Conservation (phyloP, 2,113 vertebrate species). For the Rhea pennata region DNA sequence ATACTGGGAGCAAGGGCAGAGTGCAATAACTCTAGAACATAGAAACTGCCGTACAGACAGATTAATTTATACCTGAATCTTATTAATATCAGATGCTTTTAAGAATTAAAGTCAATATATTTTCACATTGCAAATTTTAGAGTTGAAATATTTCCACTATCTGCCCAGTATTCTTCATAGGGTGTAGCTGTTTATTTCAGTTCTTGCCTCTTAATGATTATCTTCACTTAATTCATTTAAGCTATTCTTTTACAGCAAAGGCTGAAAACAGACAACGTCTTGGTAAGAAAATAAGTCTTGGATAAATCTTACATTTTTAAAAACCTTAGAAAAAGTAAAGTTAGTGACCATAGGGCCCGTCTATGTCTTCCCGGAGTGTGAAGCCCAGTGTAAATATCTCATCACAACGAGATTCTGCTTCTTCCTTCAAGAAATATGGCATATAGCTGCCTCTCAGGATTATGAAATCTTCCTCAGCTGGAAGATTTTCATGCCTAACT, state of each 20-base stretch:
- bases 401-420: neutral
- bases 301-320: neutral
- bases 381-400: neutral
- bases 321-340: neutral
- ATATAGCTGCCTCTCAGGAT: no score
- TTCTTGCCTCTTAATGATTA: neutral
- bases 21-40: neutral
- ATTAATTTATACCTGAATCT: neutral
- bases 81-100: neutral
- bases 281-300: neutral
- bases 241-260: neutral
- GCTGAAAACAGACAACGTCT: rapidly evolving
- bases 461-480: neutral
- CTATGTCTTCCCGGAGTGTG: no score
- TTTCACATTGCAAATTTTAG: neutral
- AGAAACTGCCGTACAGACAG: neutral
- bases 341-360: neutral
- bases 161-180: neutral
- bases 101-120: neutral
- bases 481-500: neutral
- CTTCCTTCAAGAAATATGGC: neutral
- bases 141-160: neutral
- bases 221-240: neutral
- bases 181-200: neutral
- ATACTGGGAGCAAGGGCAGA: neutral